Conservation (phyloP, 64 coral and sea anemone genomes). For the Montipora foliosa region DNA sequence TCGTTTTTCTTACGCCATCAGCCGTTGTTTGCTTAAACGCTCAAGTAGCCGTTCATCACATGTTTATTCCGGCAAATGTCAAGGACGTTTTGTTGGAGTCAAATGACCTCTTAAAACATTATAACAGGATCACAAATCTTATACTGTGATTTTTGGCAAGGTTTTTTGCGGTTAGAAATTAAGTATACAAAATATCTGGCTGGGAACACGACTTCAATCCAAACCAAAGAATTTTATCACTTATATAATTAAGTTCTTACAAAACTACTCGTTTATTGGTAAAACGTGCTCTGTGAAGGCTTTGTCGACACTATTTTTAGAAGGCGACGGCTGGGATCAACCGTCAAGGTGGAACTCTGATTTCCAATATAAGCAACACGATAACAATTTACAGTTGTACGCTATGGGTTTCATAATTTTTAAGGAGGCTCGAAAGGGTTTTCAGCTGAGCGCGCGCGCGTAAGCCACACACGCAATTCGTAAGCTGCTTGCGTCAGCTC, state of each 20-base stretch:
- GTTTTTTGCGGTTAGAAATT: neutral
- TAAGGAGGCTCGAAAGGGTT: too few species aligned
- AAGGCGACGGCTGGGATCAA: neutral
- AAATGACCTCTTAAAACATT: slow-evolving; percentile 14
- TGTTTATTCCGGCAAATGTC: neutral
- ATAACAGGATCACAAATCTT: slow-evolving; percentile 2
- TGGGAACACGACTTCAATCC: neutral
- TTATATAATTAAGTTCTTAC: neutral
- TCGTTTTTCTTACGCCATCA: neutral
- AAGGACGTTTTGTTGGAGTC: neutral
- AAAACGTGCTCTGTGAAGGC: neutral
- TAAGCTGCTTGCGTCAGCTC: too few species aligned
- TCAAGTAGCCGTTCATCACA: too few species aligned
- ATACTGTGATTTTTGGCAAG: neutral
- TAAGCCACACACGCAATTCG: too few species aligned
- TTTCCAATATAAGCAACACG: neutral
- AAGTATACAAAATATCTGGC: neutral
- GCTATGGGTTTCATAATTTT: too few species aligned
- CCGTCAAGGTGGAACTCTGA: neutral
- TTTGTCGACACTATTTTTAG: slow-evolving; percentile 30
- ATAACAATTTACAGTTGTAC: too few species aligned
- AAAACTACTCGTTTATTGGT: neutral
- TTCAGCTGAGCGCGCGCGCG: too few species aligned
- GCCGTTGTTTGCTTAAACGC: neutral
- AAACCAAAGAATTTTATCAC: neutral